Evolutionary conservation across 2,888 invertebrate species (phyloP), one percentile per base, ranked within the genome.

Genomic region (Rhamnusium bicolor): DNA sequence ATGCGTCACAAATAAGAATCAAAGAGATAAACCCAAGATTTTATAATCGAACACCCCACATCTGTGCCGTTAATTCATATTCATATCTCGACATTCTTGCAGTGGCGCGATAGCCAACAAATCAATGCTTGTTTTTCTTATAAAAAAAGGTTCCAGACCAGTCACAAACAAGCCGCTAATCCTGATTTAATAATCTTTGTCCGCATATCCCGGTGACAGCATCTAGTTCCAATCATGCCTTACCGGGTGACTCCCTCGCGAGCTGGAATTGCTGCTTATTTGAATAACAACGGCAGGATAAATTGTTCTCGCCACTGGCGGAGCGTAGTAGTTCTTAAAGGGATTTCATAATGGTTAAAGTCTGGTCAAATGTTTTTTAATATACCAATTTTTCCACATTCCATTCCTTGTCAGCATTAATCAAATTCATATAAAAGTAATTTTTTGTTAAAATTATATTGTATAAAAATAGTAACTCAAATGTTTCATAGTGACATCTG

Each of bases 171-270:
- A 79, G 83, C 85, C 87, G 87, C 88, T 88, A 88, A 88, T 88
- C 88, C 87, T 87, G 88, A 87, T 88, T 88, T 88, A 88, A 87
- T 87, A 87, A 87, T 87, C 86, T 86, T 85, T 84, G 84, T 85
- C 82, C 82, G 81, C 70, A 58, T 81, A 78, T 82, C 80, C 78
- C 84, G 82, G 84, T 84, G 84, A 84, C 84, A 83, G 87, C 87
- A 86, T 86, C 87, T 87, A 86, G 87, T 88, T 85, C 89, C 89
- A 90, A 90, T 90, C 90, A 90, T 90, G 90, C 89, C 90, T 90
- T 90, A 90, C 72, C 72, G 72, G 69, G 65, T 73, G 89, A 90
- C 90, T 89, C 78, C 85, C 85, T 77, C 83, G 74, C 78, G 70
- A 73, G 74, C 73, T 54, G 87, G 83, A 85, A 56, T 40, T 14